Evolutionary conservation across 2,888 invertebrate species (phyloP), one percentile per base, ranked within the genome.

Genomic region (Drosophila buzzatii): DNA sequence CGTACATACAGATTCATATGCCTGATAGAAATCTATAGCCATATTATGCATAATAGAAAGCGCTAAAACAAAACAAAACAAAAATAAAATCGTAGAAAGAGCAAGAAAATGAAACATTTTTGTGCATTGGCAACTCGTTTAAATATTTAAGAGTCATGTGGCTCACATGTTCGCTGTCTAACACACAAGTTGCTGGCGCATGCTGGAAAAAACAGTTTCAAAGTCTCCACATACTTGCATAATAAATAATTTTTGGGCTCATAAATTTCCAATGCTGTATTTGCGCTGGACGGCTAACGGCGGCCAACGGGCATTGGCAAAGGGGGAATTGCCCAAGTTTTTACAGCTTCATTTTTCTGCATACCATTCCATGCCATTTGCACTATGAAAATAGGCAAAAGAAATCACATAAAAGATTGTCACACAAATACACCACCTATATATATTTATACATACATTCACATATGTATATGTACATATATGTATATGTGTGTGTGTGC

Each of bases 161-260:
- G 35, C 45, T 18, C 70, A 61, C 42, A 62, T 64, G n/a, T 14
- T 41, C 39, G 55, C 47, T 59, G 59, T 66, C 70, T 51, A 62
- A 56, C 33, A 51, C 27, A 51, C 31, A 49, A 73, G 63, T 55
- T 68, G 65, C 51, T 23, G 23, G 59, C 63, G 59, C 63, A 70
- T 61, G 71, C 41, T 53, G 73, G 73, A 23, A 23, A 58, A 69
- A 69, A 62, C 74, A 70, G 58, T 70, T 73, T 47, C 58, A 66
- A 70, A 73, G 73, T 70, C 77, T 78, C 78, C 78, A 68, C 61
- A 77, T 55, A 55, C 70, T 74, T 66, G 79, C 53, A 70, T 70
- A 77, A 87, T 90, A 90, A 90, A 90, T 90, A 79, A 87, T 90
- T 82, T 87, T 82, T 79, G 65, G 65, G 79, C 83, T 82, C 90